Conservation (phyloP, 2,888 invertebrate species). For the Drosophila fungiperda region DNA sequence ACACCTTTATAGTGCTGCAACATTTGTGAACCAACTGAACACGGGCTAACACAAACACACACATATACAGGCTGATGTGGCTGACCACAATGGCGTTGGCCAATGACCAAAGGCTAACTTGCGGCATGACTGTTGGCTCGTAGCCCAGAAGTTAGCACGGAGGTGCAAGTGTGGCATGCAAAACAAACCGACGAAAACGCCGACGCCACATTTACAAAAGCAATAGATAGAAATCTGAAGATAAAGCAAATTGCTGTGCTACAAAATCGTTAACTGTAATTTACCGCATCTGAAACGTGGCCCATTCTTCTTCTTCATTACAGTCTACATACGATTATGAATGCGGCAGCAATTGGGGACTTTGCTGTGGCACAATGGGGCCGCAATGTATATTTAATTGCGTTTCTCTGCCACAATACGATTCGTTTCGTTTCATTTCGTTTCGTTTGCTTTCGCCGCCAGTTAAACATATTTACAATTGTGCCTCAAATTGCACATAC, state of each 20-base stretch:
- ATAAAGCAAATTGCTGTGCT: conserved; percentile 80
- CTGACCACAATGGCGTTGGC: conserved; percentile 60
- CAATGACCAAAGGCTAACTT: conserved; percentile 54
- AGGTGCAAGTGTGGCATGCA: conserved; percentile 67
- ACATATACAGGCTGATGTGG: conserved; percentile 18
- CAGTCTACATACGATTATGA: conserved; percentile 55
- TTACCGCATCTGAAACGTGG: conserved; percentile 75
- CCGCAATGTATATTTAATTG: conserved; percentile 63
- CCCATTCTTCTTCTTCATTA: conserved; percentile 39
- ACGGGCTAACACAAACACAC: conserved; percentile 22
- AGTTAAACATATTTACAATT: conserved; percentile 44
- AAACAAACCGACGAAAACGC: conserved; percentile 69
- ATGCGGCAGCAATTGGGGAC: conserved; percentile 29
- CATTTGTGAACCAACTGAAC: conserved; percentile 52
- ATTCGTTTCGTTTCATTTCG: not conserved
- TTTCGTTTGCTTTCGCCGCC: conserved; percentile 18
- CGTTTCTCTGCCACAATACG: conserved; percentile 32
- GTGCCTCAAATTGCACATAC: conserved; percentile 38
- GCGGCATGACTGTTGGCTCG: conserved; percentile 7
- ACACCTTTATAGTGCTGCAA: conserved; percentile 70
- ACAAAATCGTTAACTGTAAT: conserved; percentile 81
- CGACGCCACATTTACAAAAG: conserved; percentile 71
- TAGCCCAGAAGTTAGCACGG: conserved; percentile 29
- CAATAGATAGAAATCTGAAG: conserved; percentile 73
- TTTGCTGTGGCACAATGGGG: conserved; percentile 10